Conservation (phyloP, 1,140 invertebrate species). For the Rhysida immarginata region DNA sequence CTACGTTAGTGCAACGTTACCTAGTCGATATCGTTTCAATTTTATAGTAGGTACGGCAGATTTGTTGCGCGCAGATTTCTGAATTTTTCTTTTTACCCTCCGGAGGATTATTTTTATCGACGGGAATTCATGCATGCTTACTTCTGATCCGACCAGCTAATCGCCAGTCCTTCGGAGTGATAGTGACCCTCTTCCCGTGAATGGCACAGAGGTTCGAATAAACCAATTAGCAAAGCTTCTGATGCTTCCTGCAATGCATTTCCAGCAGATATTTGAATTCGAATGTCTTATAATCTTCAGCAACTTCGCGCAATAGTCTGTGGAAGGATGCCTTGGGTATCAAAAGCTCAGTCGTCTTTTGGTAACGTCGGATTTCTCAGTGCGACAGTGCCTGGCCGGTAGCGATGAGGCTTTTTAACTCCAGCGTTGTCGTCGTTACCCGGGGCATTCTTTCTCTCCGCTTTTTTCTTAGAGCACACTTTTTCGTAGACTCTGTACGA, state of each 20-base stretch:
- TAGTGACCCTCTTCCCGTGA: slow-evolving; percentile 38
- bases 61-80: too few relatives aligned
- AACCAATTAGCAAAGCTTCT: slow-evolving; percentile 71
- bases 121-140: too few relatives aligned
- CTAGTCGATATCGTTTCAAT: too few relatives aligned
- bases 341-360: slow-evolving; percentile 66
- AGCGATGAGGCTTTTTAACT: slow-evolving; percentile 53
- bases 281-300: slow-evolving; percentile 54
- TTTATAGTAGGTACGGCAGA: too few relatives aligned
- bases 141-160: slow-evolving; percentile 50
- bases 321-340: slow-evolving; percentile 74
- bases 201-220: slow-evolving; percentile 43
- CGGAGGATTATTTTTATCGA: too few relatives aligned
- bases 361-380: slow-evolving; percentile 75
- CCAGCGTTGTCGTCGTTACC: too few relatives aligned
- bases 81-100: too few relatives aligned
- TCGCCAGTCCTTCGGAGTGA: slow-evolving; percentile 93
- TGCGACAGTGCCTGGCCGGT: slow-evolving; percentile 53
- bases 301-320: slow-evolving; percentile 68
- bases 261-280: slow-evolving; percentile 34
- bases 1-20: too few relatives aligned
- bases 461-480: too few relatives aligned
- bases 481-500: too few relatives aligned
- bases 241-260: slow-evolving; percentile 53
- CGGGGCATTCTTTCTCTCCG: too few relatives aligned